Conservation (phyloP, 2,888 invertebrate genomes). For the Athalia cordata region DNA sequence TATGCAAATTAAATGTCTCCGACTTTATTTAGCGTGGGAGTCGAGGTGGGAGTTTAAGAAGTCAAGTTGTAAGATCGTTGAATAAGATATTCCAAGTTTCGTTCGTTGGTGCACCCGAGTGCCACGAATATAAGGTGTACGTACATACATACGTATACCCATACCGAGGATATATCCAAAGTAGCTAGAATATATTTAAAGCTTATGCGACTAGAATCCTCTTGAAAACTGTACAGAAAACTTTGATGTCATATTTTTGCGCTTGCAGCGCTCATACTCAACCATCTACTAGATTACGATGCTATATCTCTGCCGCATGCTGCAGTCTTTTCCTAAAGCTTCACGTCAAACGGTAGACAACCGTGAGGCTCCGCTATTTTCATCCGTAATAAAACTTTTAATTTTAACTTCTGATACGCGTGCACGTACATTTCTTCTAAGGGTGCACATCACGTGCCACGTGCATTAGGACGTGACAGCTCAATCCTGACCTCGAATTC, state of each 20-base stretch:
- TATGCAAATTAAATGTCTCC: conserved; percentile 64
- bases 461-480: too few species aligned
- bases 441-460: background rate
- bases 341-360: conserved; percentile 29
- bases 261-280: background rate
- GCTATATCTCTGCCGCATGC: background rate
- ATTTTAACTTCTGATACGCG: too few species aligned
- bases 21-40: conserved; percentile 63
- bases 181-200: conserved; percentile 43
- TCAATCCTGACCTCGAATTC: too few species aligned
- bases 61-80: conserved; percentile 37
- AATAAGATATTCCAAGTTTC: conserved; percentile 28
- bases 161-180: conserved; percentile 15
- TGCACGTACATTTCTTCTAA: too few species aligned
- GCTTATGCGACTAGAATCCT: conserved; percentile 32
- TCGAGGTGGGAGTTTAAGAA: conserved; percentile 58
- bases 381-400: conserved; percentile 17
- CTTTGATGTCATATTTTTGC: conserved; percentile 35
- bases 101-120: conserved; percentile 1
- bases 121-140: background rate
- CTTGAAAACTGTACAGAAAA: conserved; percentile 41
- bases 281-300: background rate
- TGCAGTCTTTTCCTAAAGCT: background rate
- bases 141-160: background rate
- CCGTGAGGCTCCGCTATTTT: background rate